Conservation (phyloP, 2,113 vertebrate genomes). For the Herpetotheres cachinnans region DNA sequence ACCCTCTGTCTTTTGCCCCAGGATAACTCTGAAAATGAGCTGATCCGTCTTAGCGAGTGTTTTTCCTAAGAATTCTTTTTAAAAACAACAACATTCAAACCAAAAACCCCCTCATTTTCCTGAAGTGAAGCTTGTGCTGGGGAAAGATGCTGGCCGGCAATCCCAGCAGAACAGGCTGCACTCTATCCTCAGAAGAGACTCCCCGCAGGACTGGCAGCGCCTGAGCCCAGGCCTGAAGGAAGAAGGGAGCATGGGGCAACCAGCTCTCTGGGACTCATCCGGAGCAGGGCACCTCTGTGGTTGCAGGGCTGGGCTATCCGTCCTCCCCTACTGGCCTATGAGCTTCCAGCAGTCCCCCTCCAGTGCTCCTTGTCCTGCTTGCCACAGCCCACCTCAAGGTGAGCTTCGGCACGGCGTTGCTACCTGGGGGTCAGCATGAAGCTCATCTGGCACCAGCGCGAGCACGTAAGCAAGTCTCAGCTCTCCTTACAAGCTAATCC, state of each 20-base stretch:
- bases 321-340: fast-evolving
- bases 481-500: not conserved
- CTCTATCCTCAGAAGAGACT: not conserved
- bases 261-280: not conserved
- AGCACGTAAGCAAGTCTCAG: not conserved
- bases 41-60: not conserved
- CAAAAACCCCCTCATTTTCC: not conserved
- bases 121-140: constrained; percentile 23
- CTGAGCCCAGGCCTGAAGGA: not conserved
- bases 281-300: not conserved
- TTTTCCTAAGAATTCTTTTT: constrained; percentile 50
- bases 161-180: not conserved
- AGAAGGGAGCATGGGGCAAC: not conserved
- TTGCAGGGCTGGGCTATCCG: not conserved
- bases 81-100: constrained; percentile 37
- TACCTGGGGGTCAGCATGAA: not conserved
- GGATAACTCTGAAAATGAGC: constrained; percentile 37
- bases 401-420: fast-evolving
- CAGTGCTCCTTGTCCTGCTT: not conserved
- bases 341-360: not conserved
- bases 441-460: not conserved
- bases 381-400: not conserved
- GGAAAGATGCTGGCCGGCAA: not conserved
- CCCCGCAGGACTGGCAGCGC: not conserved
- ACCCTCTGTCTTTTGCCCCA: constrained; percentile 56